Conservation (phyloP, 1,140 invertebrate genomes). For the Pogonomyrmex californicus region DNA sequence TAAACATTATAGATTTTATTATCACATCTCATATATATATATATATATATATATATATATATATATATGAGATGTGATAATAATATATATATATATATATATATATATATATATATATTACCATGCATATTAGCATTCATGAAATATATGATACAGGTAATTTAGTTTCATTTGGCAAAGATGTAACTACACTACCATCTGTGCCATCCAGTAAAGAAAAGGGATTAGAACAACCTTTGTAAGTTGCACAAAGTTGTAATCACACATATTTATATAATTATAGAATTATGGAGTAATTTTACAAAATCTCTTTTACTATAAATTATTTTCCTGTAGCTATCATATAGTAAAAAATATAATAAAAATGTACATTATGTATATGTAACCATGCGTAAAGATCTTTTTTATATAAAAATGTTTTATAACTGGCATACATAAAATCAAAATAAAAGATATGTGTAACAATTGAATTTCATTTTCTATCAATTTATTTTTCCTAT, state of each 20-base stretch:
- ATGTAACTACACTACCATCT: not conserved
- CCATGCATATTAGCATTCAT: not conserved
- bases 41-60: too few species aligned
- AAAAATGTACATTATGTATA: constrained; percentile 11
- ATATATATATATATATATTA: too few species aligned
- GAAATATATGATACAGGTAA: not conserved
- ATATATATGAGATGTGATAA: too few species aligned
- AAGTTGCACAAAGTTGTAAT: constrained; percentile 1
- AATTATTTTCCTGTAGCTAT: not conserved
- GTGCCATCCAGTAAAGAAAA: constrained; percentile 31
- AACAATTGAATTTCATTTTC: not conserved
- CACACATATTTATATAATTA: not conserved
- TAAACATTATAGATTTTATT: constrained; percentile 49
- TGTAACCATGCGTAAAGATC: not conserved
- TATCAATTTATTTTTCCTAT: not conserved
- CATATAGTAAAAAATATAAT: not conserved
- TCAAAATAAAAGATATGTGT: constrained; percentile 4
- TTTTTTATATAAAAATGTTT: constrained; percentile 21
- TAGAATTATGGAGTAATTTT: not conserved
- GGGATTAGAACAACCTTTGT: not conserved
- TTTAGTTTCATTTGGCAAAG: not conserved
- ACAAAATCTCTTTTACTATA: not conserved
- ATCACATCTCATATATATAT: constrained; percentile 8
- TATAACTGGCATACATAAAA: not conserved
- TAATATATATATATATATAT: too few species aligned